Base-by-base conservation (phyloP, 2,888 invertebrate species). In the Dryadula phaetusa region DNA sequence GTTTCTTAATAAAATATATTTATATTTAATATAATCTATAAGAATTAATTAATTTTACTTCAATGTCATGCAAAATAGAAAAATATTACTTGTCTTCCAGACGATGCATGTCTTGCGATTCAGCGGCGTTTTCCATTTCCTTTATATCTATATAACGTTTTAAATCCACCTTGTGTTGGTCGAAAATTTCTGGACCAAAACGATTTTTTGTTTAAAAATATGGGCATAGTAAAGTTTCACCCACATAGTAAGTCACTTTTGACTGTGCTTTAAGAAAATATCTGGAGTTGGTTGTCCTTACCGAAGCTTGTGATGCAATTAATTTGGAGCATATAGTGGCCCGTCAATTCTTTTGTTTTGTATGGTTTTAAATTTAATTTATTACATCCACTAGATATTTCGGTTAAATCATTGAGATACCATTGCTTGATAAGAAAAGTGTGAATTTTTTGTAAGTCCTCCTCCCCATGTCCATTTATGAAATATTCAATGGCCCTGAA, bases 11-110 rank as follows among this genome's bases (percentile, higher is more conserved):
- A n/a, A n/a, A n/a, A n/a, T n/a, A n/a, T n/a, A n/a, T n/a, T n/a
- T n/a, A n/a, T n/a, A n/a, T n/a, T n/a, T n/a, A n/a, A n/a, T n/a
- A n/a, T n/a, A n/a, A n/a, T n/a, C n/a, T n/a, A n/a, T n/a, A n/a
- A n/a, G n/a, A n/a, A 7, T 7, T 7, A 32, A 1, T 32, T 1
- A 32, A 7, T 37, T 37, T 1, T 37, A 37, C 37, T 32, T 5
- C 10, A 20, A 1, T 16, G 28, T 0, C 10, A 28, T 52, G 3
- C 10, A 52, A 28, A 8, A 2, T 0, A 0, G 16, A 32, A 25
- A 53, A 54, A 37, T n/a, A 54, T 54, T 54, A 54, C 54, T 20
- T 54, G n/a, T 20, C 37, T 37, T 7, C 22, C 37, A 54, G 22
- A 37, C 8, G 1, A n/a, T 1, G 37, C 54, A 20, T 20, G 14